Conservation (phyloP, 1,140 invertebrate genomes). For the Drosophila saltans region DNA sequence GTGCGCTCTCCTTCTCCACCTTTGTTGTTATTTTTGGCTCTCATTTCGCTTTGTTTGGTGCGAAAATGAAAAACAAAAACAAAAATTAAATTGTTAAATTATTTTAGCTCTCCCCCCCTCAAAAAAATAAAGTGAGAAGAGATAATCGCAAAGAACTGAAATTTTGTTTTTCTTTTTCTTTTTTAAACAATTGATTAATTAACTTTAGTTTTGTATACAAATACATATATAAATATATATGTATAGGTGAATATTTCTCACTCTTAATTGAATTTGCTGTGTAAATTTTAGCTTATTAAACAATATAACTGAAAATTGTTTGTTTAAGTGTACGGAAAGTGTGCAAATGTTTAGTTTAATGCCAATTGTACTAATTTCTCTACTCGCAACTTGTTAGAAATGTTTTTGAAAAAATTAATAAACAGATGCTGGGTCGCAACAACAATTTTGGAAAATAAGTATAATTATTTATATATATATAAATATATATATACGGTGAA, state of each 20-base stretch:
- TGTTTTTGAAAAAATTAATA: conserved; percentile 20
- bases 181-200: neutral
- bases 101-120: neutral
- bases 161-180: neutral
- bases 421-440: neutral
- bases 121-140: neutral
- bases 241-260: neutral
- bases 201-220: neutral
- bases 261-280: conserved; percentile 30
- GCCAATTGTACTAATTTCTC: conserved; percentile 11
- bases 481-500: neutral
- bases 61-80: conserved; percentile 1
- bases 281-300: conserved; percentile 16
- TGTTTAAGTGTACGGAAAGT: conserved; percentile 15
- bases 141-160: neutral
- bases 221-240: neutral
- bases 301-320: conserved; percentile 25
- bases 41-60: conserved; percentile 3
- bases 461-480: too few species aligned
- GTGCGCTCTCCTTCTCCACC: neutral
- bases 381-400: neutral
- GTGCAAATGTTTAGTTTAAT: conserved; percentile 15
- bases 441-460: conserved; percentile 26
- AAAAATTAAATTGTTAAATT: neutral
- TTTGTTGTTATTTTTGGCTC: conserved; percentile 4